Base-by-base conservation (phyloP, 2,797 vertebrate genomes). In the Clarias laeviceps region DNA sequence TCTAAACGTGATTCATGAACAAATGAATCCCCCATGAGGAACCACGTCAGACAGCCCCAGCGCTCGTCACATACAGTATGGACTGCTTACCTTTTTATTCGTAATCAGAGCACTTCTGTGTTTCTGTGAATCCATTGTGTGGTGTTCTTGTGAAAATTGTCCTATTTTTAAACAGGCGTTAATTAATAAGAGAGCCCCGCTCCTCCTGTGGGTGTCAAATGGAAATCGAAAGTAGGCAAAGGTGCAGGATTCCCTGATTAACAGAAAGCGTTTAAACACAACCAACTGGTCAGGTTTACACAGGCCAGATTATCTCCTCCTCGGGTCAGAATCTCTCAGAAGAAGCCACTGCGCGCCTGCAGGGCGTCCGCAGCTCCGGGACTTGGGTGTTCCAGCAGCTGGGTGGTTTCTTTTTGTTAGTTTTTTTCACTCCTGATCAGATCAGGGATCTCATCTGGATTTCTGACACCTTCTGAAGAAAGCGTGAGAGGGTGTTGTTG, bases 91-190 rank as follows among this genome's bases (percentile, higher is more conserved):
- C 34, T 66, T 66, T 37, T 64, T 34, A 45, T 57, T 65, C 64
- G 69, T 83, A 82, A 80, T 80, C 27, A 74, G 82, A 84, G 5
- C 72, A 18, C 54, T 29, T 68, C 34, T 85, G 37, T 27, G 17
- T 56, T 56, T 73, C 56, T 73, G 40, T 85, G 78, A 65, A 20
- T n/a, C 64, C 18, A 20, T 70, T 34, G 45, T 70, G 37, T 74
- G 37, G 12, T 68, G 84, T 83, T 84, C 77, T 82, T 82, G 85
- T 90, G 88, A 84, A 89, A 90, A 88, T 84, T 62, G 79, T 45
- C 68, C 86, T 90, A 90, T 90, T 90, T 90, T 88, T 22, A 87
- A 80, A 40, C 40, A 88, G 62, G 88, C 88, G 91, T 84, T 91
- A 90, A 91, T 88, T 91, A 89, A 90, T 89, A 86, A 87, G 65